Base-by-base conservation (phyloP, 2,888 invertebrate genomes). In the Lasius platythorax region DNA sequence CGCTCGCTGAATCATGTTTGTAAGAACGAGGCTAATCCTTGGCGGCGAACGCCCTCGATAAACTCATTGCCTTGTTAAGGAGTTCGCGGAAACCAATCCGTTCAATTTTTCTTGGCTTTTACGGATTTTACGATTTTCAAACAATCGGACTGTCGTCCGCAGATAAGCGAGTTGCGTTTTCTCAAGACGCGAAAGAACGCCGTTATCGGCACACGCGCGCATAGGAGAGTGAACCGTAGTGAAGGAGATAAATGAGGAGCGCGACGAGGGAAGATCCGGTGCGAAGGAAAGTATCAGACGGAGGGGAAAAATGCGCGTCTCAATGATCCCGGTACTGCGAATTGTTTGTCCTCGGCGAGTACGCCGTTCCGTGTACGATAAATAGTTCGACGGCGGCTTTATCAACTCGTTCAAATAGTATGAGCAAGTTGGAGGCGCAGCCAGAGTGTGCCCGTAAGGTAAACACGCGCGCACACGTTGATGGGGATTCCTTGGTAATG, bases 81-180 rank as follows among this genome's bases (percentile, higher is more conserved):
- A 70, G 58, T 81, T 43, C 67, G 67, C 23, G 37, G 84, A 82
- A 82, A 68, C 58, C 79, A 30, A 50, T 43, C 56, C 56, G 66
- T 83, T 68, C 63, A 23, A 76, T 83, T 85, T 74, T 82, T 82
- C 46, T 63, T 67, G 70, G 67, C 12, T 40, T 70, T 58, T 73
- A 73, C 79, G 40, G 58, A 76, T 87, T 92, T 92, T 92, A 92
- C 87, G 92, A 92, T 89, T 83, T 81, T 89, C 91, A 92, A 92
- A 92, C 87, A 92, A 63, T 28, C 84, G 82, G 68, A 81, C 23
- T 63, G 79, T 53, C 61, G 53, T 5, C 40, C 64, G 40, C 28
- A 86, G 89, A 90, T 87, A 90, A 88, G 83, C 67, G 68, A 64
- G 72, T 30, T 79, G 70, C 56, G 74, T 81, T 30, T 40, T 56